A percentile compares a stretch with the other conserved stretches of the same genome.
These are phyloP conservation scores for Rhorus exstirpatorius DNA, from an alignment of 2,888 invertebrate genomes.

Conservation along the genomic window DNA sequence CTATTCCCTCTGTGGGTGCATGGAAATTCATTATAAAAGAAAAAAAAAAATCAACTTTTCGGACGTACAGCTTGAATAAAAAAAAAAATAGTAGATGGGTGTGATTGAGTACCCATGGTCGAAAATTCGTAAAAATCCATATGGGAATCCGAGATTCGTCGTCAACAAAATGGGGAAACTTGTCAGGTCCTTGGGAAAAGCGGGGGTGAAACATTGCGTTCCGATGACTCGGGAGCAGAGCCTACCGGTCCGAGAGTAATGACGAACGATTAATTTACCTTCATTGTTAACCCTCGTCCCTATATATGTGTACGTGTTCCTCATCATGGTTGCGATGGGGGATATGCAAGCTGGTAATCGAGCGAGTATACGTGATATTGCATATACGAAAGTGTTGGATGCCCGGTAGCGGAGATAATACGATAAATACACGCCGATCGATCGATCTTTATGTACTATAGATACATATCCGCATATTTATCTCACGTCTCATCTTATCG, in stretches of 20 bases:
- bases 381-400: constrained; percentile 61
- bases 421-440: constrained; percentile 55
- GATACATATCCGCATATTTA: neutral
- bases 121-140: too few species aligned
- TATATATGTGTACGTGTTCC: neutral
- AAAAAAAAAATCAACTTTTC: too few species aligned
- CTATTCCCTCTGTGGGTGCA: too few species aligned
- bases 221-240: neutral
- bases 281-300: constrained; percentile 38
- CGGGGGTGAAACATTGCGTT: neutral
- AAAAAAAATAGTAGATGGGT: too few species aligned
- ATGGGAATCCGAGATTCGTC: neutral
- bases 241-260: constrained; percentile 34
- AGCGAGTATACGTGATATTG: constrained; percentile 56
- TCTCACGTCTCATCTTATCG: neutral
- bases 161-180: constrained; percentile 4
- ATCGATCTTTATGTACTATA: constrained; percentile 40
- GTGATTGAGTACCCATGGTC: too few species aligned
- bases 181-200: neutral
- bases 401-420: constrained; percentile 48
- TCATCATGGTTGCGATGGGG: neutral
- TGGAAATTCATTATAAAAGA: too few species aligned
- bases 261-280: constrained; percentile 49
- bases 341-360: constrained; percentile 31
- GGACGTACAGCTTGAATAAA: too few species aligned